A percentile compares a stretch with the other conserved stretches of the same genome.
Conservation (phyloP, 2,888 invertebrate species). For the Bellardia bayeri region DNA sequence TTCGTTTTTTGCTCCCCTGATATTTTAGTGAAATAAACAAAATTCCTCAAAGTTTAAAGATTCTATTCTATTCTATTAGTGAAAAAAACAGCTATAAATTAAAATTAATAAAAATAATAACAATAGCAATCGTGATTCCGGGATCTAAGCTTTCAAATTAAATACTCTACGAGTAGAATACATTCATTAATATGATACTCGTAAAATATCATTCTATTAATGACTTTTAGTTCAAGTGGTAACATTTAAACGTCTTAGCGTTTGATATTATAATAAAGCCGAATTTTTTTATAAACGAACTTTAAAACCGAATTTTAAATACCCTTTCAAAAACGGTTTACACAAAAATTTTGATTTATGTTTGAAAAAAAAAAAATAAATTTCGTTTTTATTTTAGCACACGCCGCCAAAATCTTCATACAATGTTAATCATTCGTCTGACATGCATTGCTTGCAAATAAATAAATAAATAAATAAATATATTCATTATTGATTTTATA, state of each 20-base stretch:
- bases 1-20: slow-evolving; percentile 25
- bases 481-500: not conserved
- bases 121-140: slow-evolving; percentile 39
- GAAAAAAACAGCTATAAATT: slow-evolving; percentile 35
- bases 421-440: too few species aligned
- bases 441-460: not conserved
- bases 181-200: slow-evolving; percentile 4
- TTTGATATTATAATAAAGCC: too few species aligned
- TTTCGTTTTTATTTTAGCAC: slow-evolving; percentile 8
- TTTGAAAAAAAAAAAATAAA: not conserved
- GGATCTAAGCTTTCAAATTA: slow-evolving; percentile 6
- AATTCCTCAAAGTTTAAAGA: slow-evolving; percentile 52
- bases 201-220: not conserved
- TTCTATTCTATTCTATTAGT: too few species aligned
- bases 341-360: not conserved
- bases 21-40: slow-evolving; percentile 30
- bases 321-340: too few species aligned
- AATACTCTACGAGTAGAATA: not conserved
- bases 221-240: not conserved
- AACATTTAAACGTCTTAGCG: not conserved
- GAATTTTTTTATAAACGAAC: too few species aligned
- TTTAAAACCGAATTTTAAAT: too few species aligned
- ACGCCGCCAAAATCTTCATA: not conserved
- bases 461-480: not conserved
- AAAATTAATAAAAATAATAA: slow-evolving; percentile 47